A percentile compares a stretch with the other conserved stretches of the same genome.
phyloP scores from a whole-genome alignment of 2,888 invertebrate species.

The Melieria crassipennis region DNA sequence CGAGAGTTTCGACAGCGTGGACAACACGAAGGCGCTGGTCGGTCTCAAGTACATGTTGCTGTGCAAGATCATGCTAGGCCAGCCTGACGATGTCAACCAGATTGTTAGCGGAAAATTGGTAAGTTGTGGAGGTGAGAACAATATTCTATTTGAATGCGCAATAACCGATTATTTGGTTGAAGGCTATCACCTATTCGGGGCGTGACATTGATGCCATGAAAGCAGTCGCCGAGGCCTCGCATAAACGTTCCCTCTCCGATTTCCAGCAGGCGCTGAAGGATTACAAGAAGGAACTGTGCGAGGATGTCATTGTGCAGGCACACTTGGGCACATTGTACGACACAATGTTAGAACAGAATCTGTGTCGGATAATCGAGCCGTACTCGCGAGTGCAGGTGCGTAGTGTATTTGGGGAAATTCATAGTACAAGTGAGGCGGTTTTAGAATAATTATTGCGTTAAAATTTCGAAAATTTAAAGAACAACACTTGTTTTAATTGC shows the following conservation, averaged over 20 bases:
- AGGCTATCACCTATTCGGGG: slow-evolving; percentile 94
- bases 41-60: slow-evolving; percentile 99
- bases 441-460: not conserved
- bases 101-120: slow-evolving; percentile 93
- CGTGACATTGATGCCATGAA: slow-evolving; percentile 98
- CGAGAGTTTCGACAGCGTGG: slow-evolving; percentile 97
- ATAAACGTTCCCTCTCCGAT: slow-evolving; percentile 95
- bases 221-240: slow-evolving; percentile 94
- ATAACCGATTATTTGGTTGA: not conserved
- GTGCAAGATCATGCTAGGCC: slow-evolving; percentile 98
- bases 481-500: no score
- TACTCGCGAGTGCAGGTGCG: slow-evolving; percentile 91
- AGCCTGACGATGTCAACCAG: slow-evolving; percentile 94
- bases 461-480: not conserved
- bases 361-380: slow-evolving; percentile 98
- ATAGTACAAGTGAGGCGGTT: not conserved
- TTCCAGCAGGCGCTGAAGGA: slow-evolving; percentile 90
- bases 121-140: slow-evolving; percentile 33
- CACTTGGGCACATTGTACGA: slow-evolving; percentile 97
- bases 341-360: slow-evolving; percentile 98
- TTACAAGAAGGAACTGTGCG: slow-evolving; percentile 88
- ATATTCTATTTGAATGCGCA: not conserved
- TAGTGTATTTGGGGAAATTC: not conserved
- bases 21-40: slow-evolving; percentile 88
- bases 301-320: slow-evolving; percentile 96